Evolutionary conservation across 2,888 invertebrate genomes (phyloP).

Genomic region (Drosophila percnosoma): DNA sequence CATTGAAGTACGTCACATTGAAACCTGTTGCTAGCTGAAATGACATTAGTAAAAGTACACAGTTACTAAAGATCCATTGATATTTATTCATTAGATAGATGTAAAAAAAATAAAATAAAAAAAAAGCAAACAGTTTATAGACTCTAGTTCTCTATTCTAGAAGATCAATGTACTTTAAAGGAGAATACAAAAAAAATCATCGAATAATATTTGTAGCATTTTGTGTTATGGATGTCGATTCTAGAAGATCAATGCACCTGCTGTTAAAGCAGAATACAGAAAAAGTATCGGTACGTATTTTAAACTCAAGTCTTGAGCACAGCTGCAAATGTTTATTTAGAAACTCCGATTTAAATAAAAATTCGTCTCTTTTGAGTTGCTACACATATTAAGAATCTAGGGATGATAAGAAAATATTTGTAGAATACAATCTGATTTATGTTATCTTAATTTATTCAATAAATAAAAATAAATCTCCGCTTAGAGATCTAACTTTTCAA

Average conservation of each 20-base stretch:
- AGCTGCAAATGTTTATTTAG: neutral
- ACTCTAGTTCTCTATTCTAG: neutral
- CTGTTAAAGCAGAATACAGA: neutral
- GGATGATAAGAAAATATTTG: neutral
- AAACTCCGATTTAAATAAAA: neutral
- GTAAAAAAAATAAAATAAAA: neutral
- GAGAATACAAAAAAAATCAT: neutral
- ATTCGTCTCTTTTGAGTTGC: neutral
- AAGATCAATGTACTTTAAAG: constrained; percentile 32
- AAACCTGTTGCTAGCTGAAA: constrained; percentile 39
- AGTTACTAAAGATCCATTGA: constrained; percentile 5
- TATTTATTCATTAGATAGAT: neutral
- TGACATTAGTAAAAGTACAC: neutral
- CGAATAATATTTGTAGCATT: neutral
- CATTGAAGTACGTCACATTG: constrained; percentile 1
- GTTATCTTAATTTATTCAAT: neutral
- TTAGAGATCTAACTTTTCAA: neutral
- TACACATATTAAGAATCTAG: neutral
- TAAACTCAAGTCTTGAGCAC: constrained; percentile 1
- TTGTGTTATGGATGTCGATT: neutral
- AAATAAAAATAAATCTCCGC: neutral
- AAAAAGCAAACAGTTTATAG: constrained; percentile 5
- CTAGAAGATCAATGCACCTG: constrained; percentile 39
- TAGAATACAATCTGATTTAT: neutral
- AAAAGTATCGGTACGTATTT: constrained; percentile 5